Evolutionary conservation across 2,888 invertebrate species (phyloP).

Genomic region (Eurytoma californica): DNA sequence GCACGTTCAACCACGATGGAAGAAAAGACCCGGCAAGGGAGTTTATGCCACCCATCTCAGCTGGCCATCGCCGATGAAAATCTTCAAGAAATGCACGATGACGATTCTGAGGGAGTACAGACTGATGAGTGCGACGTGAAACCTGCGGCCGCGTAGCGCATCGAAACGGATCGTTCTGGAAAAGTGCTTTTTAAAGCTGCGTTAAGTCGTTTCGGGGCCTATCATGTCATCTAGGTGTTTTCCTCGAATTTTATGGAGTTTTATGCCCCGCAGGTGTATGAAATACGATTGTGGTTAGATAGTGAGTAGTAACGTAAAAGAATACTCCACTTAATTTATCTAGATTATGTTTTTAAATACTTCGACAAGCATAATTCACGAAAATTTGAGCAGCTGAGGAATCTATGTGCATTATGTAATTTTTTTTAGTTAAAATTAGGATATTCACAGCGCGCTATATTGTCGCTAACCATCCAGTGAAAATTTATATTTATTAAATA

Average conservation of each 20-base stretch:
- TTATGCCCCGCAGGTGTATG: neutral
- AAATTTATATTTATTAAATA: no score
- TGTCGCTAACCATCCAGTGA: no score
- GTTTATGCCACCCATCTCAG: slow-evolving; percentile 36
- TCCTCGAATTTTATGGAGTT: no score
- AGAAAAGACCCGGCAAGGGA: slow-evolving; percentile 20
- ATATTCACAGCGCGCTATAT: no score
- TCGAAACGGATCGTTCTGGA: slow-evolving; percentile 34
- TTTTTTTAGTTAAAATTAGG: no score
- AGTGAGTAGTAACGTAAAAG: no score
- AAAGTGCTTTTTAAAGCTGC: slow-evolving; percentile 39
- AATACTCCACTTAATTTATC: no score
- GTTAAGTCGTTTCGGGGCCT: neutral
- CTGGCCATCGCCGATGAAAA: slow-evolving; percentile 50
- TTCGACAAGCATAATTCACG: no score
- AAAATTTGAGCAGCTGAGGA: no score
- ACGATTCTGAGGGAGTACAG: neutral
- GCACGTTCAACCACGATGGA: slow-evolving; percentile 15
- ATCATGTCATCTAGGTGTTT: no score
- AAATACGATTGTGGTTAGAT: neutral
- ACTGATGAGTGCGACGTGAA: neutral
- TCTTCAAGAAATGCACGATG: slow-evolving; percentile 29
- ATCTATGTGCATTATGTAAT: no score
- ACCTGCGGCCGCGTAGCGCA: neutral
- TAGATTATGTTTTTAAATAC: no score